Conservation (phyloP, 2,113 vertebrate species). For the Bos javanicus region DNA sequence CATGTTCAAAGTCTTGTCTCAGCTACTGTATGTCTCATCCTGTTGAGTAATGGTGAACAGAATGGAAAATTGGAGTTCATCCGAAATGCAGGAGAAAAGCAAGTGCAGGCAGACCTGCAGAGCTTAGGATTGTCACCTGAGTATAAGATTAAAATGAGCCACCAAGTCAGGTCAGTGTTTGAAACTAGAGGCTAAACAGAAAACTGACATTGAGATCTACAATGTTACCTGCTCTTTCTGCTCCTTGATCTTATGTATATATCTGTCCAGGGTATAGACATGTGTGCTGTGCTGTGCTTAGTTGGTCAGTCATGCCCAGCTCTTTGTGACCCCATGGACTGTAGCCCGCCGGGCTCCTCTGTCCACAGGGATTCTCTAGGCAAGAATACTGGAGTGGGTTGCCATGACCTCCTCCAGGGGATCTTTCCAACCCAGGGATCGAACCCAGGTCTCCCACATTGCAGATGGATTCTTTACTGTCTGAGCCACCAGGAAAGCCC, state of each 20-base stretch:
- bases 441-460: neutral
- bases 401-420: neutral
- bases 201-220: neutral
- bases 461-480: neutral
- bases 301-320: rapidly evolving
- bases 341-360: neutral
- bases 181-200: neutral
- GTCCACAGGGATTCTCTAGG: neutral
- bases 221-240: neutral
- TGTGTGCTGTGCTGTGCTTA: neutral
- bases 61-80: neutral
- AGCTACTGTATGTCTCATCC: neutral
- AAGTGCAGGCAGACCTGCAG: neutral
- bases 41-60: neutral
- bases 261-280: neutral
- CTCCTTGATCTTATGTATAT: neutral
- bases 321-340: too few relatives aligned
- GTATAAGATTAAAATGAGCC: neutral
- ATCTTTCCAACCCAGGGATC: neutral
- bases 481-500: neutral
- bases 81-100: constrained; percentile 1
- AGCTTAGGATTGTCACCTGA: neutral
- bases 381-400: neutral
- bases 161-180: neutral
- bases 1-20: neutral